phyloP scores from a whole-genome alignment of 2,113 vertebrate genomes.

The Tachycineta bicolor region DNA sequence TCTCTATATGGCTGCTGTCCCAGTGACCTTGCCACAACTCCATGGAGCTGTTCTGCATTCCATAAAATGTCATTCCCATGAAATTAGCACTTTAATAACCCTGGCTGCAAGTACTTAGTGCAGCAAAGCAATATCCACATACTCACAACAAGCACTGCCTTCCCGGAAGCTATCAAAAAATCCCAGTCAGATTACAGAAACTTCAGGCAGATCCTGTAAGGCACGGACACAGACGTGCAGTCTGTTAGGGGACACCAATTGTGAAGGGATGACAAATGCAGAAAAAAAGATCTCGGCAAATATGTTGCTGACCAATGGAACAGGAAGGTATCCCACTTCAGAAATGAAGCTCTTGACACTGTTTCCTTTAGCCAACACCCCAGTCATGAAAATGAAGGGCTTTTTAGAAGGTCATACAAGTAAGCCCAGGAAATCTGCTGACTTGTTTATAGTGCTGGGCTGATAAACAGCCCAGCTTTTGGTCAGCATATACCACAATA shows the following conservation, averaged over 20 bases:
- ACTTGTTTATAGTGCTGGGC: background rate
- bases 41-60: background rate
- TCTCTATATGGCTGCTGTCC: background rate
- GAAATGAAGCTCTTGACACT: background rate
- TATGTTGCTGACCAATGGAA: background rate
- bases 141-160: background rate
- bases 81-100: constrained; percentile 46
- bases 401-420: background rate
- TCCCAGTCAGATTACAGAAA: background rate
- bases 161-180: background rate
- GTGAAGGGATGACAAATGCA: background rate
- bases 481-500: background rate
- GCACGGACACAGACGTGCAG: background rate
- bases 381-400: background rate
- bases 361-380: background rate
- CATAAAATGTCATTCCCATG: background rate
- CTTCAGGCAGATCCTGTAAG: background rate
- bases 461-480: background rate
- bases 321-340: background rate
- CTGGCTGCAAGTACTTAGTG: background rate
- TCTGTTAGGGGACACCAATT: background rate
- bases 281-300: background rate
- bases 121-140: background rate
- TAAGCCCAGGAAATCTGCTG: background rate
- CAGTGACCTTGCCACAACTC: constrained; percentile 25